Conservation (phyloP, 2,113 vertebrate genomes). For the Charadrius vociferus region DNA sequence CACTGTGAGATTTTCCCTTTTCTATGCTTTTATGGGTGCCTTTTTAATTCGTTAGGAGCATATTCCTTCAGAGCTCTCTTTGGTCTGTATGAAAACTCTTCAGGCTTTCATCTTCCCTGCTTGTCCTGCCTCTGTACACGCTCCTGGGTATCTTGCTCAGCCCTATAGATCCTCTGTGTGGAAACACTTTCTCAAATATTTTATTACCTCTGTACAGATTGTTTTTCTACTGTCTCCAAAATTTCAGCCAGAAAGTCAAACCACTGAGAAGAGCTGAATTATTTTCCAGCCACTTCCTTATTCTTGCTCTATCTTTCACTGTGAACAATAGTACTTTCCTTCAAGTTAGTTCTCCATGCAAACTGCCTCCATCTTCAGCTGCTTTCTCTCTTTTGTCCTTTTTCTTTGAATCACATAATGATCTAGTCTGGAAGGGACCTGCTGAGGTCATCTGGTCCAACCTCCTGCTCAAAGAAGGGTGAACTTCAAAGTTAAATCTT, state of each 20-base stretch:
- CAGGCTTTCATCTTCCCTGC: slow-evolving; percentile 16
- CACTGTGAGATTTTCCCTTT: neutral
- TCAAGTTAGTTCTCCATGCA: neutral
- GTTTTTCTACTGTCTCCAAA: neutral
- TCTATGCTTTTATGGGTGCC: neutral
- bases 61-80: slow-evolving; percentile 30
- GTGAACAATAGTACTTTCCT: neutral
- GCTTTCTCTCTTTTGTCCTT: neutral
- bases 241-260: neutral
- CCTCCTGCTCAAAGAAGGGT: neutral
- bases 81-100: slow-evolving; percentile 18
- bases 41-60: slow-evolving; percentile 37
- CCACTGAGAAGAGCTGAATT: neutral
- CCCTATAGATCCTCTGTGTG: neutral
- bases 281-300: neutral
- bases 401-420: neutral
- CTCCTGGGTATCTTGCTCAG: neutral
- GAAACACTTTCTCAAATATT: neutral
- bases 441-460: neutral
- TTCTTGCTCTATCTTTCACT: neutral
- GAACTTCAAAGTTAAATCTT: neutral
- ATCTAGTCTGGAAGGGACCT: neutral
- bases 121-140: neutral
- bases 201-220: neutral
- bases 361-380: neutral